Base-by-base conservation (phyloP, 2,113 vertebrate species). In the Platichthys flesus region DNA sequence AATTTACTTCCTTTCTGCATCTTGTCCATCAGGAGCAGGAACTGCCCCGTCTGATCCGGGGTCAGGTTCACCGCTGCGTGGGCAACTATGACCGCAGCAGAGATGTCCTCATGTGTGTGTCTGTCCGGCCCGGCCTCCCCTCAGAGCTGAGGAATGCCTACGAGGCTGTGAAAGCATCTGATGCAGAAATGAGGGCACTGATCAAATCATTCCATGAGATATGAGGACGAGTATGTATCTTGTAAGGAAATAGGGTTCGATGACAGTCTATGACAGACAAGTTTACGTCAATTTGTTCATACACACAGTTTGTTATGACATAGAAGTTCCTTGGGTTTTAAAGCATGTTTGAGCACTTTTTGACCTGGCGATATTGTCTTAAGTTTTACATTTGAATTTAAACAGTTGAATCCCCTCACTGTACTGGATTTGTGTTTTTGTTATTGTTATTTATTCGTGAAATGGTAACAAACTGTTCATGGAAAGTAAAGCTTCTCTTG, bases 41-140 rank as follows among this genome's bases (percentile, higher is more conserved):
- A 31, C 95, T 99, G 67, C 97, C 97, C 71, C 95, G 96, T 82
- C 94, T 99, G 76, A 97, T 98, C 83, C 94, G 97, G 87, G 97
- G 97, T 56, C 96, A 94, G 88, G 92, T 96, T 75, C 96, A 97
- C 81, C 95, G 98, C 47, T 97, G 96, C 82, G 92, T 99, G 87
- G 98, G 98, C 28, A 97, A 94, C 91, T 99, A 97, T 52, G 95
- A 98, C 52, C 74, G 86, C 62, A 91, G 93, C 77, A 95, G 82
- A 91, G 95, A 96, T 28, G 26, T 95, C 83, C 94, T 99, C 77
- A 93, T 92, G 77, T 99, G 97, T 4, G 91, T 99, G 71, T 98
- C 97, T 47, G 93, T 99, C 21, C 93, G 98, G 82, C 92, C 96
- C 0, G 95, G 95, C 49, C 94, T 94, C 75, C 76, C 86, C 74